phyloP scores from a whole-genome alignment of 2,797 vertebrate genomes.

The Cuculus canorus region DNA sequence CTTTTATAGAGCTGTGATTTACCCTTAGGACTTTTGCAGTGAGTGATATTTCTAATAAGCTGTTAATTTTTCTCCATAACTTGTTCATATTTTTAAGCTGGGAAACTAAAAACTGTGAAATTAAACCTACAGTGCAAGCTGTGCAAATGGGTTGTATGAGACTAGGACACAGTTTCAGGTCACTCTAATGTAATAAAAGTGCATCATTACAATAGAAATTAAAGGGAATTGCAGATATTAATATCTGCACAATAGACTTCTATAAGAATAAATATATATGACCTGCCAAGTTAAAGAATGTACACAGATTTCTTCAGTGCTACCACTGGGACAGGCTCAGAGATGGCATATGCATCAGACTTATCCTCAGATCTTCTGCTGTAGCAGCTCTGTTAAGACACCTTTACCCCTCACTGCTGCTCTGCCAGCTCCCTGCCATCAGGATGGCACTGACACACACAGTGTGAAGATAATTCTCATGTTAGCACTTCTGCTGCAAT shows the following conservation, averaged over 20 bases:
- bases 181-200: slow-evolving; percentile 57
- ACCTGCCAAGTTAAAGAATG: slow-evolving; percentile 25
- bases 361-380: background rate
- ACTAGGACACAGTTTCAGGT: slow-evolving; percentile 55
- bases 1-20: slow-evolving; percentile 70
- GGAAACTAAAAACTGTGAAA: slow-evolving; percentile 80
- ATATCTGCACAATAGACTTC: slow-evolving; percentile 20
- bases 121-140: slow-evolving; percentile 73
- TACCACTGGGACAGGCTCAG: background rate
- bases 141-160: slow-evolving; percentile 56
- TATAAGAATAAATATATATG: slow-evolving; percentile 9
- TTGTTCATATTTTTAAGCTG: slow-evolving; percentile 66
- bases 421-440: background rate
- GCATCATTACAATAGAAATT: slow-evolving; percentile 38
- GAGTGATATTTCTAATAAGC: slow-evolving; percentile 75
- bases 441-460: background rate
- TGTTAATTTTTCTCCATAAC: slow-evolving; percentile 67
- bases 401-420: accelerated
- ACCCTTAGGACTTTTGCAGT: slow-evolving; percentile 69
- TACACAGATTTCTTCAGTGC: background rate
- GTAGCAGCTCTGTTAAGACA: background rate
- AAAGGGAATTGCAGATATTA: slow-evolving; percentile 32
- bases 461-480: background rate
- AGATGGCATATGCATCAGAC: background rate
- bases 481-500: background rate